Percentiles rank a stretch among this genome's conserved stretches.
Conservation (phyloP, 1,140 invertebrate species). For the Drosophila navojoa region DNA sequence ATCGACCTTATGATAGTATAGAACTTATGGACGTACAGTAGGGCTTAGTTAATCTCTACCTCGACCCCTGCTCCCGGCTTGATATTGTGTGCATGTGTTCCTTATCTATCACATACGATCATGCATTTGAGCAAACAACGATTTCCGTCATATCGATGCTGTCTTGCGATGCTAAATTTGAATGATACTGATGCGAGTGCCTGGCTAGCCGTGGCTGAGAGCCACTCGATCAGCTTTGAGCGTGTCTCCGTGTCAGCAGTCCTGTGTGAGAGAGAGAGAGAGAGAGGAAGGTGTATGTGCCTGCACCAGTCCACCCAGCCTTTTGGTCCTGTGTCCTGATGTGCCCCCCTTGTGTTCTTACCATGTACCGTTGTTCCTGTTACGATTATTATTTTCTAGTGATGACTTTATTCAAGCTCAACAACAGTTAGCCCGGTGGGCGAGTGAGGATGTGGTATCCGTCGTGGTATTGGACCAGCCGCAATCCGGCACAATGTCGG, state of each 20-base stretch:
- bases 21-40: too few relatives aligned
- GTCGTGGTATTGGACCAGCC: slow-evolving; percentile 85
- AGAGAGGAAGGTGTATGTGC: slow-evolving; percentile 8
- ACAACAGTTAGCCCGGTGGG: slow-evolving; percentile 95
- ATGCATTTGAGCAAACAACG: too few relatives aligned
- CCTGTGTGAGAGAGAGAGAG: background rate
- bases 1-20: too few relatives aligned
- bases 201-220: too few relatives aligned
- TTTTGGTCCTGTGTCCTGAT: slow-evolving; percentile 44
- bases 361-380: slow-evolving; percentile 83
- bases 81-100: too few relatives aligned
- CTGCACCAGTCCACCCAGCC: slow-evolving; percentile 20
- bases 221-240: background rate
- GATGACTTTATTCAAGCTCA: slow-evolving; percentile 97
- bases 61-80: too few relatives aligned
- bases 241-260: background rate
- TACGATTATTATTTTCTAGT: slow-evolving; percentile 92
- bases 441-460: slow-evolving; percentile 92
- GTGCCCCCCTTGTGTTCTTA: slow-evolving; percentile 71
- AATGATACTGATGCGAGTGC: too few relatives aligned
- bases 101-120: too few relatives aligned
- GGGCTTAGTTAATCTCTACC: too few relatives aligned
- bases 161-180: too few relatives aligned
- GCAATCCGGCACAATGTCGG: slow-evolving; percentile 80
- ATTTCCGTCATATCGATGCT: too few relatives aligned